Evolutionary conservation across 2,113 vertebrate species (phyloP).

Genomic region (Rissa tridactyla): DNA sequence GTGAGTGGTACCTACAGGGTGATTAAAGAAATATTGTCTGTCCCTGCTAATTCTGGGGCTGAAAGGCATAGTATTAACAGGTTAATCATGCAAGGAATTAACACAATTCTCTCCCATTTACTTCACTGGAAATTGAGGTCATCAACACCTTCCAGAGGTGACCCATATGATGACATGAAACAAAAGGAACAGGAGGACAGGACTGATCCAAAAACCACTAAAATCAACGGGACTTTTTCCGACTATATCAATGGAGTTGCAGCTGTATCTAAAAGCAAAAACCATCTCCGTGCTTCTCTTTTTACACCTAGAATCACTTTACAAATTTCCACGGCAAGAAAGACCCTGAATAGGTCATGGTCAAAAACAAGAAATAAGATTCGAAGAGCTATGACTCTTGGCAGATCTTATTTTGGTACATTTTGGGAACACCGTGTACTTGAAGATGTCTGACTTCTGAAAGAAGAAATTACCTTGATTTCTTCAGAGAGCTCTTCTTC

Average conservation of each 20-base stretch:
- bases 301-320: background rate
- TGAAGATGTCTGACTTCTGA: background rate
- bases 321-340: background rate
- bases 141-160: background rate
- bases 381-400: background rate
- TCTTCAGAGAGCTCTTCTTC: constrained; percentile 75
- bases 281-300: background rate
- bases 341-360: background rate
- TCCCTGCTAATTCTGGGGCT: background rate
- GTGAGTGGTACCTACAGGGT: background rate
- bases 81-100: background rate
- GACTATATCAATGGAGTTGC: background rate
- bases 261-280: background rate
- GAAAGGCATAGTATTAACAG: background rate
- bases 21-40: background rate
- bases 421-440: background rate
- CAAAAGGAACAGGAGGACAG: background rate
- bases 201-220: background rate
- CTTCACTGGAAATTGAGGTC: background rate
- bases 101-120: background rate
- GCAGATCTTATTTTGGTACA: background rate
- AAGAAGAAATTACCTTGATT: constrained; percentile 77
- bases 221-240: background rate
- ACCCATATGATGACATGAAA: background rate
- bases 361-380: background rate